A percentile compares a stretch with the other conserved stretches of the same genome.
Evolutionary conservation across 2,888 invertebrate species (phyloP).

Genomic region (Selenia dentaria): DNA sequence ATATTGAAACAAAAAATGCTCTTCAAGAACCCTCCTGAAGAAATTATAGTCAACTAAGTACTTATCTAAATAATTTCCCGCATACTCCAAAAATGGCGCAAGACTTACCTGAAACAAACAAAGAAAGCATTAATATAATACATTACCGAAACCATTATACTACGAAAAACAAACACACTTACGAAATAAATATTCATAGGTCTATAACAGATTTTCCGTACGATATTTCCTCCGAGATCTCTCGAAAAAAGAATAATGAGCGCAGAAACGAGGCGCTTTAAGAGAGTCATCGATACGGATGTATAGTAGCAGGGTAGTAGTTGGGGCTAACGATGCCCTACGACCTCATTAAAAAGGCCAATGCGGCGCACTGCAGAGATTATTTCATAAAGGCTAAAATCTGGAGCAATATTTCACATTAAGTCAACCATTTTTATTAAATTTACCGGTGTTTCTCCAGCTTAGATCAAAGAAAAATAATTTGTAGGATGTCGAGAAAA

Average conservation of each 20-base stretch:
- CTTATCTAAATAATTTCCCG: no score
- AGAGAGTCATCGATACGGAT: slow-evolving; percentile 52
- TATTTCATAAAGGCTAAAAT: slow-evolving; percentile 33
- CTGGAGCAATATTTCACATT: slow-evolving; percentile 12
- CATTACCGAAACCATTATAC: slow-evolving; percentile 15
- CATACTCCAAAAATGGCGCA: slow-evolving; percentile 1
- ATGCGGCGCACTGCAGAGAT: slow-evolving; percentile 40
- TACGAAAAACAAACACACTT: slow-evolving; percentile 20
- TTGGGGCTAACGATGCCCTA: slow-evolving; percentile 45
- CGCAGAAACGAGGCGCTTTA: slow-evolving; percentile 41
- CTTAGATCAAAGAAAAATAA: slow-evolving; percentile 5
- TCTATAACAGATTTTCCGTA: slow-evolving; percentile 28
- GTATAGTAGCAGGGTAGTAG: slow-evolving; percentile 24
- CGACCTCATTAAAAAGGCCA: slow-evolving; percentile 60
- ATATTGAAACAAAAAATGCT: no score
- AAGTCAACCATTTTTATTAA: slow-evolving; percentile 14
- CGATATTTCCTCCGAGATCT: slow-evolving; percentile 32
- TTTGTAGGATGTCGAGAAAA: slow-evolving; percentile 1
- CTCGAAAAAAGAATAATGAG: slow-evolving; percentile 54
- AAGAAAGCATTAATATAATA: slow-evolving; percentile 30
- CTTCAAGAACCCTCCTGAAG: no score
- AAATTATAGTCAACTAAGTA: no score
- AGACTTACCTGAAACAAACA: slow-evolving; percentile 43
- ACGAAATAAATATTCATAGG: slow-evolving; percentile 30
- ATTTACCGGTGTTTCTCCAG: slow-evolving; percentile 1